These are phyloP conservation scores for Andrena fulva DNA, from an alignment of 2,888 invertebrate genomes.

Conservation along the genomic window DNA sequence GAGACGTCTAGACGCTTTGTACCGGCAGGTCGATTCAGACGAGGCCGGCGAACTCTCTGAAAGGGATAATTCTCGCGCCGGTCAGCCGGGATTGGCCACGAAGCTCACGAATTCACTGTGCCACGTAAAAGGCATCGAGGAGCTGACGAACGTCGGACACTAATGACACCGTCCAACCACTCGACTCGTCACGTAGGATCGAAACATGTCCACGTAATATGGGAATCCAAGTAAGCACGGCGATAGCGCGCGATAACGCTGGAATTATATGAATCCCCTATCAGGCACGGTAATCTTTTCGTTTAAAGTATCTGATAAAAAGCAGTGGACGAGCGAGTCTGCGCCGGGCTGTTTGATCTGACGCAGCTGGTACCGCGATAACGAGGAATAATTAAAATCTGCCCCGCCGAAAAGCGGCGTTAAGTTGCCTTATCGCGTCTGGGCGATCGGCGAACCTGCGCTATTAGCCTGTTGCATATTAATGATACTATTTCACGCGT, in stretches of 20 bases:
- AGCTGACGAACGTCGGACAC: too few relatives aligned
- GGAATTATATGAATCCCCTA: conserved; percentile 17
- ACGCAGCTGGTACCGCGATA: conserved; percentile 10
- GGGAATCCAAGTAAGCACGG: background rate
- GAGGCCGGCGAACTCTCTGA: conserved; percentile 12
- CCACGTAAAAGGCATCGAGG: too few relatives aligned
- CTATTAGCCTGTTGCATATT: background rate
- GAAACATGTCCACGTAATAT: background rate
- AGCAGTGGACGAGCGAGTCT: background rate
- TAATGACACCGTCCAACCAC: too few relatives aligned
- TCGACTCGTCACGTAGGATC: background rate
- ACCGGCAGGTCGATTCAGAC: background rate
- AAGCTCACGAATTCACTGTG: conserved; percentile 27
- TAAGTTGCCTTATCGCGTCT: background rate
- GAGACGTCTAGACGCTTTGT: conserved; percentile 39
- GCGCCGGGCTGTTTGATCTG: background rate
- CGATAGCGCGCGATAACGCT: background rate
- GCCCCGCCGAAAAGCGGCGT: background rate
- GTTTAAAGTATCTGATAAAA: background rate
- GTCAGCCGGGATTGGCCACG: conserved; percentile 43
- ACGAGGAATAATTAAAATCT: conserved; percentile 35
- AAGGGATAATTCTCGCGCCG: conserved; percentile 15
- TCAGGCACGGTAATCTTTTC: background rate
- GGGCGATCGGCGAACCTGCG: background rate
- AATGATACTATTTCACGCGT: background rate